Evolutionary conservation across 2,888 invertebrate genomes (phyloP).

Genomic region (Spatulosminthurus flaviceps): DNA sequence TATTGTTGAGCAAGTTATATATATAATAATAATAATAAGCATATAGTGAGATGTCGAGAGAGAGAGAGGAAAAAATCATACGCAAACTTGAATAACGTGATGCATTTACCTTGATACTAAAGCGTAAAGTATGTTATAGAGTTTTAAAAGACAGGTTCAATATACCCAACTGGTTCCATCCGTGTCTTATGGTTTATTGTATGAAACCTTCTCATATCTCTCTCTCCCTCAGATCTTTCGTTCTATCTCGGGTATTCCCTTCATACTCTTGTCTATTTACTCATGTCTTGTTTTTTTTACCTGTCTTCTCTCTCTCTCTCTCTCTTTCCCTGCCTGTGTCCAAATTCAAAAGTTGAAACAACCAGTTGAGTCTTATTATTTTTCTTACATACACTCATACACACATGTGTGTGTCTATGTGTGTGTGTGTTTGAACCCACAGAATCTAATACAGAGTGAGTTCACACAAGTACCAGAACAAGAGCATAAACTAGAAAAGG

Average conservation of each 20-base stretch:
- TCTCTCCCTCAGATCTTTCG: neutral
- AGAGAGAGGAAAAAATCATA: slow-evolving; percentile 14
- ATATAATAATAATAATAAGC: neutral
- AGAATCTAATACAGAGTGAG: no score
- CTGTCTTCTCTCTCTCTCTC: neutral
- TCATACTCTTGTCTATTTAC: neutral
- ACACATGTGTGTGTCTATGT: no score
- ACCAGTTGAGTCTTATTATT: slow-evolving; percentile 23
- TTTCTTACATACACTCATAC: neutral
- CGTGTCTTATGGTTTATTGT: slow-evolving; percentile 36
- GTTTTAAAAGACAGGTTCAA: slow-evolving; percentile 39
- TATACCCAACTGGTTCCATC: slow-evolving; percentile 38
- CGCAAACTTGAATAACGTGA: slow-evolving; percentile 41
- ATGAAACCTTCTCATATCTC: slow-evolving; percentile 2
- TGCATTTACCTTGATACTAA: slow-evolving; percentile 29
- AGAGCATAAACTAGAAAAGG: no score
- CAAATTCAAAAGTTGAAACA: slow-evolving; percentile 25
- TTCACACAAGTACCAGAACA: no score
- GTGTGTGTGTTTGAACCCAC: no score
- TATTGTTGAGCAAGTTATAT: slow-evolving; percentile 10
- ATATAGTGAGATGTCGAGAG: neutral
- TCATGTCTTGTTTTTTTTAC: neutral
- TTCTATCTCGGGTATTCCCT: slow-evolving; percentile 1
- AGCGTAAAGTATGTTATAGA: slow-evolving; percentile 30
- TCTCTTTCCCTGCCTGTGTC: neutral